Evolutionary conservation across 1,140 invertebrate species (phyloP), one percentile per base, ranked within the genome.

Genomic region (Bombus confusus): DNA sequence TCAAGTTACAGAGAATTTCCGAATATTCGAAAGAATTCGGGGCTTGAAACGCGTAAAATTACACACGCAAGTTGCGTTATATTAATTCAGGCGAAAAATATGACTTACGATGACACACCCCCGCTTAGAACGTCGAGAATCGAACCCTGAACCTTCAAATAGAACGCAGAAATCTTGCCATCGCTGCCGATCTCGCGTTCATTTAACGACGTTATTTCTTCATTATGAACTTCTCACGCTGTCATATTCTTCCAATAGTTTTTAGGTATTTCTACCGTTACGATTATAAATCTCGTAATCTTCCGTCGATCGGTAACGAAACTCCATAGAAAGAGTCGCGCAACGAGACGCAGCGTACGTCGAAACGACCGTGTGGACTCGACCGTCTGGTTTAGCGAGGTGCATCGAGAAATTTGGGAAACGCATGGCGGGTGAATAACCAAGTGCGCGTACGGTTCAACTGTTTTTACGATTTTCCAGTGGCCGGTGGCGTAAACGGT

Each of bases 401-500:
- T 34, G 31, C 18, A 68, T 68, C 25, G 37, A 13, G 10, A 66
- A 68, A 76, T 68, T 52, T 37, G 28, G 52, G 57, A 72, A 43
- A 87, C 64, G 68, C 18, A 52, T n/a, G n/a, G 25, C 39, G 47
- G 34, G 39, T 28, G 34, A 37, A 82, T 69, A 74, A 75, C 37
- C 57, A 59, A 79, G 41, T 41, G 64, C 77, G 68, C 57, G 41
- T 64, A 87, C 39, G 87, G 71, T 62, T 74, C 82, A 18, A n/a
- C 62, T 86, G 28, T 74, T 82, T 88, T 89, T 71, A 79, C 52
- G 83, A 86, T 85, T 84, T 34, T 64, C 64, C 72, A 34, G 39
- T 22, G 34, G n/a, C 47, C 47, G 34, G 8, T 15, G 72, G 75
- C 82, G 86, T 78, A 80, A 72, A 86, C 80, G 80, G 64, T 77